Base-by-base conservation (phyloP, 2,113 vertebrate genomes). In the Prinia subflava region DNA sequence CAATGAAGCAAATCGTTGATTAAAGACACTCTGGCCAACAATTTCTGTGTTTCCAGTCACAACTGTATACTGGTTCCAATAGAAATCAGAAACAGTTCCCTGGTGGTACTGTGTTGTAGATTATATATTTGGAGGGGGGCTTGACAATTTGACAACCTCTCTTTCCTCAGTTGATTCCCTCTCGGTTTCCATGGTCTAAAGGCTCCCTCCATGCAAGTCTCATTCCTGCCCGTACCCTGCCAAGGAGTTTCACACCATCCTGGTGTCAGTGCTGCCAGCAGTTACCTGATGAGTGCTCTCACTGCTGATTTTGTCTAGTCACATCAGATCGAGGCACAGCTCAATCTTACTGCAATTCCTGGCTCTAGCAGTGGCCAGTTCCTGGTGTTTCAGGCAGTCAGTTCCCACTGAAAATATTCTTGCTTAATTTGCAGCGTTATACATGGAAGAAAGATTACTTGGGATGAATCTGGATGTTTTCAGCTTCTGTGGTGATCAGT, bases 61-160 rank as follows among this genome's bases (percentile, higher is more conserved):
- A 94, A 25, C 41, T 56, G 83, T 79, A 74, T 70, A n/a, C 67
- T 56, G 70, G 31, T 82, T 92, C 73, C 65, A 92, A 35, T 1
- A 83, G 78, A 94, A 95, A 63, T 89, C 27, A 90, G 84, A 89
- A 97, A 30, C 7, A 89, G 74, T 4, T 78, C 46, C 49, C 55
- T 60, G 24, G 52, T 50, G 39, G 18, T 75, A n/a, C 60, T 73
- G 4, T n/a, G 10, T 0, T 74, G 19, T 20, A 75, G 57, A 19
- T 77, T 18, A 41, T 60, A 13, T 56, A 44, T 41, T 39, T 42
- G 21, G 33, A 53, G 33, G 15, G 74, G 24, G 33, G 15, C 56
- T 49, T 39, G 47, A 62, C 18, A 52, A 46, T 74, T 56, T 53
- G 44, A 47, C 71, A 84, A 56, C n/a, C 11, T 52, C 8, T 53